Base-by-base conservation (phyloP, 53 echinoderm and acorn worm genomes). In the Holothuria scabra region DNA sequence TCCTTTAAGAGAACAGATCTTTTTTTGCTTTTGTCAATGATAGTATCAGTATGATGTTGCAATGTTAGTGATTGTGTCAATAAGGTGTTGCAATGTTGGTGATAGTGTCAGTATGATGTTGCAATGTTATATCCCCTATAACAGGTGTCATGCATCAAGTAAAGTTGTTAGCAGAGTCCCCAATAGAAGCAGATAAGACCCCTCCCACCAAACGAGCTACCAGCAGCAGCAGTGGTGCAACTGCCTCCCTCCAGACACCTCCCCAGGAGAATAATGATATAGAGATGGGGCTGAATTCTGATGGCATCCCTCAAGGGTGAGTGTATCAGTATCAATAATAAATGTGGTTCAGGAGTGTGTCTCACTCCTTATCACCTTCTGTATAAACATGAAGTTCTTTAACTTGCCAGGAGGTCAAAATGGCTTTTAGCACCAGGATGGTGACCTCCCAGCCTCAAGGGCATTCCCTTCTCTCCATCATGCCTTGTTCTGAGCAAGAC, bases 121-220 rank as follows among this genome's bases (percentile, higher is more conserved):
- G 9, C 30, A 28, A 14, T 13, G 23, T 8, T 64, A 18, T 64
- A 2, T 56, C 52, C 18, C 18, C 41, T 41, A 10, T 41, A 41
- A 26, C 76, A 99, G 99, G 99, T 86, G 99, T 99, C 25, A 99
- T 99, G 99, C 99, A 99, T 68, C 94, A 94, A 81, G 94, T 99
- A 66, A 99, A 99, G 85, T 84, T 92, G 46, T 82, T 99, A 2
- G 91, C 94, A 33, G 99, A 99, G 87, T 84, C 93, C 6, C 87
- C 89, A 66, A 85, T 96, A 13, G 89, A 89, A 60, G 86, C 91
- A 1, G 95, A 95, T 83, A 88, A 88, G 49, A 93, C 93, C 24
- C 94, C 92, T 62, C 99, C 89, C 64, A 85, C 81, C 87, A 93
- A 91, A 80, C 84, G 92, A 66, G 71, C 87, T 11, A 59, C 86